Evolutionary conservation across 2,888 invertebrate species (phyloP).

Genomic region (Agonopterix arenella): DNA sequence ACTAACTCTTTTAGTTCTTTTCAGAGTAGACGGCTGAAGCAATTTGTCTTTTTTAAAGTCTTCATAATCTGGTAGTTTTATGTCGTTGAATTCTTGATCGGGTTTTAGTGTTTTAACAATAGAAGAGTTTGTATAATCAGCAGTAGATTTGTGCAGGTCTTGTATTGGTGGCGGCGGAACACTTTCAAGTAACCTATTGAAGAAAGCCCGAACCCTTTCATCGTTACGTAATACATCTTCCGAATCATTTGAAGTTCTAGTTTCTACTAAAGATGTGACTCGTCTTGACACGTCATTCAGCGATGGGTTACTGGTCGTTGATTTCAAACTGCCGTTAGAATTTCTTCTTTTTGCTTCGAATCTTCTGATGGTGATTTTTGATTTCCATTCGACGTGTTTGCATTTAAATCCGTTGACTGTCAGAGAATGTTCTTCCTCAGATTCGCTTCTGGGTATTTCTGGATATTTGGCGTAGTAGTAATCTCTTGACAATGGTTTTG

Average conservation of each 20-base stretch:
- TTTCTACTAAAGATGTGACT: conserved; percentile 28
- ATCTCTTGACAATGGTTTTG: conserved; percentile 57
- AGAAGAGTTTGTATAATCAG: conserved; percentile 16
- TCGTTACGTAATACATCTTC: conserved; percentile 25
- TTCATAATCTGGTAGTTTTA: conserved; percentile 47
- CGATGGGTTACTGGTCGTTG: conserved; percentile 26
- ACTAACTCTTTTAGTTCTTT: conserved; percentile 39
- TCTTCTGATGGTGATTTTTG: conserved; percentile 47
- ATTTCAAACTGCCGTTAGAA: conserved; percentile 30
- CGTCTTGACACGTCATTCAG: conserved; percentile 28
- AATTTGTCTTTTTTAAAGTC: conserved; percentile 50
- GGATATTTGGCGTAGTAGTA: conserved; percentile 58
- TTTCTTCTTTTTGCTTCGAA: conserved; percentile 36
- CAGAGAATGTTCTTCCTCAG: conserved; percentile 59
- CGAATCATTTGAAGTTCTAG: conserved; percentile 5
- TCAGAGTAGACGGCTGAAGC: conserved; percentile 47
- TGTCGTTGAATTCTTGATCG: conserved; percentile 31
- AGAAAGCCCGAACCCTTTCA: conserved; percentile 44
- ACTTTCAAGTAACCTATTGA: conserved; percentile 45
- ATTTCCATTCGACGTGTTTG: conserved; percentile 58
- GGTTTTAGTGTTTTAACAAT: conserved; percentile 18
- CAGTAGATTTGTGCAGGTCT: conserved; percentile 18
- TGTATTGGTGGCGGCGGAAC: conserved; percentile 50
- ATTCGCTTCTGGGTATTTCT: conserved; percentile 65
- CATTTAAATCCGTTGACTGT: conserved; percentile 49